Evolutionary conservation across 1,140 invertebrate species (phyloP).

Genomic region (Vanessa tameamea): DNA sequence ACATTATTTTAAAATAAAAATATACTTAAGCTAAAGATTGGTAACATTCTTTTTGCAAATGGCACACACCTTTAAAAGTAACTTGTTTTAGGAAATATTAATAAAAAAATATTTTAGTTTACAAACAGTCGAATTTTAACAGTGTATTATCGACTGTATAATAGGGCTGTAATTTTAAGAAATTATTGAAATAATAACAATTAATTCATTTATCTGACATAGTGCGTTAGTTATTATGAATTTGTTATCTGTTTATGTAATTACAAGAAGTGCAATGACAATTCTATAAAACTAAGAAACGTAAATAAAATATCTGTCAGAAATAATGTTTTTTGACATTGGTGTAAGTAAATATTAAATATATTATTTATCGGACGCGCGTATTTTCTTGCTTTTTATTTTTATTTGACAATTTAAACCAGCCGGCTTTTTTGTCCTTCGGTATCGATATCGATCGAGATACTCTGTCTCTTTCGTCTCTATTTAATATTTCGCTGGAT

Average conservation of each 20-base stretch:
- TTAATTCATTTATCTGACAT: background rate
- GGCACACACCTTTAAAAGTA: conserved; percentile 32
- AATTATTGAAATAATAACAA: background rate
- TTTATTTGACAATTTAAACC: conserved; percentile 84
- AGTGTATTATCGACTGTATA: background rate
- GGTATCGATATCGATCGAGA: conserved; percentile 86
- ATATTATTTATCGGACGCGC: conserved; percentile 57
- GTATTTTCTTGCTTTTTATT: conserved; percentile 79
- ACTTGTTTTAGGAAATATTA: background rate
- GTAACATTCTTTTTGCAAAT: conserved; percentile 28
- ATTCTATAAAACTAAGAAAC: background rate
- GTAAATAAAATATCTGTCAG: conserved; percentile 1
- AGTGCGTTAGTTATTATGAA: background rate
- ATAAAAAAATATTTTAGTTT: conserved; percentile 5
- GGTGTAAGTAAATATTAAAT: background rate
- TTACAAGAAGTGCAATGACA: background rate
- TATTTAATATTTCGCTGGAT: conserved; percentile 83
- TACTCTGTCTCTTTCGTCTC: conserved; percentile 74
- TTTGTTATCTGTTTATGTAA: conserved; percentile 1
- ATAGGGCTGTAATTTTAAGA: background rate
- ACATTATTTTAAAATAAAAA: conserved; percentile 24
- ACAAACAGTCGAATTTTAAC: background rate
- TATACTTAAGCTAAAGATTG: conserved; percentile 23
- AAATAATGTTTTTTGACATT: background rate
- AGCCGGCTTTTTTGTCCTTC: conserved; percentile 86